phyloP scores from a whole-genome alignment of 2,888 invertebrate genomes.

The Pasiphila rectangulata region DNA sequence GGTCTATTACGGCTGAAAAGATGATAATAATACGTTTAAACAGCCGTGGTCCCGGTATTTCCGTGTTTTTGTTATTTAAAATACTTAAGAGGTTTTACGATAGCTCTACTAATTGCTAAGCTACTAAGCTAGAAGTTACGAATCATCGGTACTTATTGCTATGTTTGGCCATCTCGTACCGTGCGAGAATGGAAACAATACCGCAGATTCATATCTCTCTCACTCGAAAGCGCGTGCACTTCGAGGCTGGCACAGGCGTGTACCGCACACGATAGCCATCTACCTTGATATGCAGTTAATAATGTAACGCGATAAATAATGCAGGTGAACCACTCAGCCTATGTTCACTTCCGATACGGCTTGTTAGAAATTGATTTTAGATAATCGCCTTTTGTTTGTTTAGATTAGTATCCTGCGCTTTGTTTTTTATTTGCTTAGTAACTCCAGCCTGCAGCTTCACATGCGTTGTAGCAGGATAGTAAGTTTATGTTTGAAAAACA shows the following conservation, averaged over 20 bases:
- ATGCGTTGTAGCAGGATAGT: neutral
- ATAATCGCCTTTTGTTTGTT: slow-evolving; percentile 34
- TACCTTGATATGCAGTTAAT: slow-evolving; percentile 74
- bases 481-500: too few species aligned
- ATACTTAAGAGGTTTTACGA: too few species aligned
- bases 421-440: neutral
- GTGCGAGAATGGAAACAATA: slow-evolving; percentile 38
- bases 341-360: slow-evolving; percentile 40
- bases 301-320: slow-evolving; percentile 76
- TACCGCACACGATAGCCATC: slow-evolving; percentile 72
- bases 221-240: slow-evolving; percentile 72
- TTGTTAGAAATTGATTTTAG: slow-evolving; percentile 64
- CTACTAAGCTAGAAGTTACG: too few species aligned
- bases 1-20: too few species aligned
- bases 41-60: too few species aligned
- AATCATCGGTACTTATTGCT: too few species aligned
- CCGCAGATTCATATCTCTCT: slow-evolving; percentile 62
- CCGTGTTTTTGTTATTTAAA: too few species aligned
- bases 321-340: slow-evolving; percentile 62
- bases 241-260: slow-evolving; percentile 54
- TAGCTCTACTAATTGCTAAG: too few species aligned
- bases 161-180: slow-evolving; percentile 36
- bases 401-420: neutral
- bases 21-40: too few species aligned
- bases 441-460: neutral